A percentile compares a stretch with the other conserved stretches of the same genome.
phyloP scores from a whole-genome alignment of 2,797 vertebrate species.

The Vipera latastei region DNA sequence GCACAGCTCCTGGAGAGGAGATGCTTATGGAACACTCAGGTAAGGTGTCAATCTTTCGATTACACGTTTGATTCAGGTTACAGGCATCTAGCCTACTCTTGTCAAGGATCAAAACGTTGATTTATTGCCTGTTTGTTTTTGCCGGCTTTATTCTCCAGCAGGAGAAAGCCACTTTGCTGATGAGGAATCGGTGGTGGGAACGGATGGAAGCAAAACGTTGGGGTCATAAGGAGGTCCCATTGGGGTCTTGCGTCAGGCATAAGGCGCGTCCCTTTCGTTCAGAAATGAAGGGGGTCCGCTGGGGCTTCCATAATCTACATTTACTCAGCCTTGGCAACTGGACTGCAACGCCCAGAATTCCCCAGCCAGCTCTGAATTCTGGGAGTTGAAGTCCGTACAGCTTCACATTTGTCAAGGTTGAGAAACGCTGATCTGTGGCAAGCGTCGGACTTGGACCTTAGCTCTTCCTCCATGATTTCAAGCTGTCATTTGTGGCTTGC shows the following conservation, averaged over 20 bases:
- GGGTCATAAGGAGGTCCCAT: background rate
- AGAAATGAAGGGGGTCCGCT: background rate
- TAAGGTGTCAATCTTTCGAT: slow-evolving; percentile 40
- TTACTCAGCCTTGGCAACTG: background rate
- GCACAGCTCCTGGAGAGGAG: slow-evolving; percentile 43
- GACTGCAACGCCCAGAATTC: background rate
- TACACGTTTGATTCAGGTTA: background rate
- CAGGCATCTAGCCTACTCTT: background rate
- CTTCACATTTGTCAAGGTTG: background rate
- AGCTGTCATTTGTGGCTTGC: background rate
- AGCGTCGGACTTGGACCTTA: background rate
- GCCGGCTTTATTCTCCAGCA: background rate
- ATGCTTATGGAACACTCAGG: slow-evolving; percentile 43
- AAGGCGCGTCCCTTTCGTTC: too few relatives aligned
- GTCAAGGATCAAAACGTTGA: background rate
- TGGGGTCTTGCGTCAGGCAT: background rate
- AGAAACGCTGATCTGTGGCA: background rate
- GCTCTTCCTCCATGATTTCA: background rate
- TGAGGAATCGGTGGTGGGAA: background rate
- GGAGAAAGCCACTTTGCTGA: too few relatives aligned
- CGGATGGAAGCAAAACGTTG: background rate
- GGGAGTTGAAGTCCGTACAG: background rate
- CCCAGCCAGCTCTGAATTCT: background rate
- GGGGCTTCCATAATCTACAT: background rate
- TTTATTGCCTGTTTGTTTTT: background rate